These are phyloP conservation scores for Macrophya annulata DNA, from an alignment of 2,888 invertebrate genomes.

Conservation along the genomic window DNA sequence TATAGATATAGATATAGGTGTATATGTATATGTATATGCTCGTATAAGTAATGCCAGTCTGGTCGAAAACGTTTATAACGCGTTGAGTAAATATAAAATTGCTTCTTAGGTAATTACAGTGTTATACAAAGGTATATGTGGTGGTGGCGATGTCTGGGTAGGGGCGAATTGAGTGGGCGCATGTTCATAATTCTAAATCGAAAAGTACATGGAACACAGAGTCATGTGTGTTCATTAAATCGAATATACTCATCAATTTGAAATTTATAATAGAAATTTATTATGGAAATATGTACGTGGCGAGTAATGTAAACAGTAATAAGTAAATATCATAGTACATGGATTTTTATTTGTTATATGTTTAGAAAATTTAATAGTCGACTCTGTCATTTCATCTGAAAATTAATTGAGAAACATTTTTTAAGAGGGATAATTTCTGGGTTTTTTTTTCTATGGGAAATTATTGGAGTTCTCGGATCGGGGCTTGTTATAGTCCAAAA, in stretches of 20 bases:
- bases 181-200: not conserved
- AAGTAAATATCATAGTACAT: too few species aligned
- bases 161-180: slow-evolving; percentile 39
- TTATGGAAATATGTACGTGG: not conserved
- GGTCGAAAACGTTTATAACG: slow-evolving; percentile 34
- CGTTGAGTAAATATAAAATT: slow-evolving; percentile 52
- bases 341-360: too few species aligned
- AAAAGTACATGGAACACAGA: not conserved
- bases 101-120: slow-evolving; percentile 48
- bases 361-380: too few species aligned
- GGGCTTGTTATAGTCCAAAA: too few species aligned
- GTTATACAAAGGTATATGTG: slow-evolving; percentile 7
- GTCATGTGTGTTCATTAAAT: not conserved
- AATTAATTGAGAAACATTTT: too few species aligned
- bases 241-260: not conserved
- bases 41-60: slow-evolving; percentile 15
- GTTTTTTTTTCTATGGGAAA: too few species aligned
- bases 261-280: not conserved
- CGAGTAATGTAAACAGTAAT: not conserved
- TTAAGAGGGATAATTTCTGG: too few species aligned
- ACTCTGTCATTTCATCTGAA: too few species aligned
- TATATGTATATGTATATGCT: not conserved
- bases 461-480: too few species aligned
- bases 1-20: not conserved
- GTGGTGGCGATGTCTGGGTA: slow-evolving; percentile 18